Percentiles rank a stretch among this genome's conserved stretches.
Evolutionary conservation across 2,888 invertebrate genomes (phyloP).

Genomic region (Maniola hyperantus): DNA sequence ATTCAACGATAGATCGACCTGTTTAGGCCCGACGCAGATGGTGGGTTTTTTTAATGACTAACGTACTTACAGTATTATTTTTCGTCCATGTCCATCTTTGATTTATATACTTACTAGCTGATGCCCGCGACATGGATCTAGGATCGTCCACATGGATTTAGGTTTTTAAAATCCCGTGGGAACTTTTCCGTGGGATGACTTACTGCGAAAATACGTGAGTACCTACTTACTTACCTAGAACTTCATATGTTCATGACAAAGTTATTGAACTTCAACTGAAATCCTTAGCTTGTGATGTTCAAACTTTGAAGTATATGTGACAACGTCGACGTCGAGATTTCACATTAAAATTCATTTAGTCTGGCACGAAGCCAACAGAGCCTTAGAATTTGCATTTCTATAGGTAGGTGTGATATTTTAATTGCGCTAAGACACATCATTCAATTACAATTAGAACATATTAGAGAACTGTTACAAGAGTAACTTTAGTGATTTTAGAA

Average conservation of each 20-base stretch:
- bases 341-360: constrained; percentile 42
- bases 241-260: constrained; percentile 33
- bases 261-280: constrained; percentile 40
- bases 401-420: constrained; percentile 22
- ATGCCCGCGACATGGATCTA: no score
- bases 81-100: background rate
- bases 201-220: constrained; percentile 31
- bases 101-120: no score
- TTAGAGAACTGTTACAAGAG: no score
- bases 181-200: no score
- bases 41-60: background rate
- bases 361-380: constrained; percentile 38
- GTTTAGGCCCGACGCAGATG: background rate
- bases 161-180: no score
- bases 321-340: constrained; percentile 35
- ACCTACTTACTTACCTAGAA: constrained; percentile 10
- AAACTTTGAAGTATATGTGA: constrained; percentile 39
- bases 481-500: no score
- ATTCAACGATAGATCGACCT: constrained; percentile 3
- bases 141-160: no score
- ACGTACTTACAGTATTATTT: background rate
- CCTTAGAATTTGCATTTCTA: constrained; percentile 36
- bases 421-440: constrained; percentile 27
- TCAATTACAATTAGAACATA: constrained; percentile 16
- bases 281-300: constrained; percentile 32